A percentile compares a stretch with the other conserved stretches of the same genome.
phyloP scores from a whole-genome alignment of 2,113 vertebrate genomes.

The Pluvialis apricaria region DNA sequence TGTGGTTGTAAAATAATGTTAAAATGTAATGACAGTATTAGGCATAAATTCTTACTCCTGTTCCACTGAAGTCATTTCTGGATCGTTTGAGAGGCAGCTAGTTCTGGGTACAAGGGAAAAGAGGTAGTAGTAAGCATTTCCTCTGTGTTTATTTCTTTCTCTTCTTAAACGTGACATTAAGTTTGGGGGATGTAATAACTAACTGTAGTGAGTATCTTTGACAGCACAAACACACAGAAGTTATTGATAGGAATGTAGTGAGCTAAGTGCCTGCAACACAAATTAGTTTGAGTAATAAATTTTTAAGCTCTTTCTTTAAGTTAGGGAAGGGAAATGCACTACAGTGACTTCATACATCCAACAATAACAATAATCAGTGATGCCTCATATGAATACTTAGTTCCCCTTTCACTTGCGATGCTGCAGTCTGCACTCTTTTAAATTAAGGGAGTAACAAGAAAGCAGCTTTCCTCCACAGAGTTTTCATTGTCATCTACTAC shows the following conservation, averaged over 20 bases:
- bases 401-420: slow-evolving; percentile 7
- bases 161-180: background rate
- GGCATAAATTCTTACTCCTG: slow-evolving; percentile 76
- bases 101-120: slow-evolving; percentile 72
- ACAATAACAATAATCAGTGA: background rate
- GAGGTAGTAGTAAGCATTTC: slow-evolving; percentile 54
- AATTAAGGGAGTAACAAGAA: background rate
- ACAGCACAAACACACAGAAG: background rate
- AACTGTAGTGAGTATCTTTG: background rate
- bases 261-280: background rate
- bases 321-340: background rate
- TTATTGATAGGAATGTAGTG: background rate
- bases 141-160: background rate
- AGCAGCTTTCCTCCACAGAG: background rate
- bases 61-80: slow-evolving; percentile 76
- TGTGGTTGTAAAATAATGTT: slow-evolving; percentile 3
- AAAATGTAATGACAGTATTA: slow-evolving; percentile 9
- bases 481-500: background rate
- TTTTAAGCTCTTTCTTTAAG: background rate
- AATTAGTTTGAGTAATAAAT: background rate
- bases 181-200: background rate
- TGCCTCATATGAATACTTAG: background rate
- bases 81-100: slow-evolving; percentile 82
- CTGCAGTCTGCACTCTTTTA: background rate
- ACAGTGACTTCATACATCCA: slow-evolving; percentile 12